Evolutionary conservation across 2,113 vertebrate genomes (phyloP).

Genomic region (Colossoma macropomum): DNA sequence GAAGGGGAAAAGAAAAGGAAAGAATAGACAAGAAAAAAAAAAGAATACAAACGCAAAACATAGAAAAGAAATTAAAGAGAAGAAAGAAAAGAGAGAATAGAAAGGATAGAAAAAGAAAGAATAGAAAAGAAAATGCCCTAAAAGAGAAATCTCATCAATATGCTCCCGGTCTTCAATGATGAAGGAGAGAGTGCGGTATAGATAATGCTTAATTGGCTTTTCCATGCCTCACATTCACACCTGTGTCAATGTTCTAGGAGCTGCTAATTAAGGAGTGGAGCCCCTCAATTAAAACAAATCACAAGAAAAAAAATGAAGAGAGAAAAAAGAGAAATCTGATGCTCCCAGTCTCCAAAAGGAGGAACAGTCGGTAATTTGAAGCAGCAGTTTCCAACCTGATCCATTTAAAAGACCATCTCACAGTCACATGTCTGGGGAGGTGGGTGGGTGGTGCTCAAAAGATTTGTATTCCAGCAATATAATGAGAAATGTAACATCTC

Average conservation of each 20-base stretch:
- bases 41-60: not conserved
- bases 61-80: too few species aligned
- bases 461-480: not conserved
- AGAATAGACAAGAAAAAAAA: not conserved
- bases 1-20: too few species aligned
- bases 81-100: not conserved
- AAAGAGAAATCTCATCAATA: not conserved
- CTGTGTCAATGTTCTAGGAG: not conserved
- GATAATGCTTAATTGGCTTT: not conserved
- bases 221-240: not conserved
- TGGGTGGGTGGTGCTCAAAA: not conserved
- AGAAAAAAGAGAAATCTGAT: not conserved
- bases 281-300: not conserved
- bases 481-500: conserved; percentile 21
- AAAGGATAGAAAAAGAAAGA: not conserved
- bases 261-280: not conserved
- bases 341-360: too few species aligned
- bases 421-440: not conserved
- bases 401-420: not conserved
- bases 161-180: not conserved
- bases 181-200: not conserved
- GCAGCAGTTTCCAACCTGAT: not conserved
- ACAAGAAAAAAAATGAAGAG: not conserved
- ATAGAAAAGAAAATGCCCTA: not conserved
- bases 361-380: not conserved